These are phyloP conservation scores for Epizoanthus rinbou DNA, from an alignment of 92 coral and sea anemone species.

Conservation along the genomic window DNA sequence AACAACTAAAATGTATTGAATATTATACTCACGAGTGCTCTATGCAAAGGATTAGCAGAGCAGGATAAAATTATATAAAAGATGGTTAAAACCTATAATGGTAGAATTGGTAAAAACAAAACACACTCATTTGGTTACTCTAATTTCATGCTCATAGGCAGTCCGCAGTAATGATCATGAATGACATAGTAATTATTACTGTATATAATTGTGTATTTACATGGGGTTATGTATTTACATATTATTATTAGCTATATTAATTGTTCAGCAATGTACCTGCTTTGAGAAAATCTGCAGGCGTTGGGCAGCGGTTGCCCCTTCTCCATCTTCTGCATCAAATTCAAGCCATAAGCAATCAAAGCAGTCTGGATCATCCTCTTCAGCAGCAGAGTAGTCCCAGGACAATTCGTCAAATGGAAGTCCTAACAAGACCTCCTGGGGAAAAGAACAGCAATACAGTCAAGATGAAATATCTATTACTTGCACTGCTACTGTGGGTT, in stretches of 20 bases:
- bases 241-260: neutral
- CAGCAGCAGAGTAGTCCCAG: slow-evolving; percentile 92
- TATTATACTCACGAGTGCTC: too few species aligned
- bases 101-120: too few species aligned
- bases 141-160: too few species aligned
- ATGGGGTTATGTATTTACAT: too few species aligned
- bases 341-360: slow-evolving; percentile 96
- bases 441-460: neutral
- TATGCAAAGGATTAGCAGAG: too few species aligned
- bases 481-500: neutral
- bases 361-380: slow-evolving; percentile 73
- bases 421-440: slow-evolving; percentile 75
- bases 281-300: slow-evolving; percentile 94
- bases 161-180: too few species aligned
- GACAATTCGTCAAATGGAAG: slow-evolving; percentile 94
- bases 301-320: slow-evolving; percentile 64
- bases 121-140: too few species aligned
- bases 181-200: too few species aligned
- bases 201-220: too few species aligned
- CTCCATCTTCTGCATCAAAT: slow-evolving; percentile 72
- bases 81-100: too few species aligned
- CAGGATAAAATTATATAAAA: too few species aligned
- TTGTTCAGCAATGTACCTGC: slow-evolving; percentile 54
- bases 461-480: neutral
- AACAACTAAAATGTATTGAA: too few species aligned